Percentiles rank a stretch among this genome's conserved stretches.
phyloP scores from a whole-genome alignment of 1,140 invertebrate genomes.

The Bombus soroeensis region DNA sequence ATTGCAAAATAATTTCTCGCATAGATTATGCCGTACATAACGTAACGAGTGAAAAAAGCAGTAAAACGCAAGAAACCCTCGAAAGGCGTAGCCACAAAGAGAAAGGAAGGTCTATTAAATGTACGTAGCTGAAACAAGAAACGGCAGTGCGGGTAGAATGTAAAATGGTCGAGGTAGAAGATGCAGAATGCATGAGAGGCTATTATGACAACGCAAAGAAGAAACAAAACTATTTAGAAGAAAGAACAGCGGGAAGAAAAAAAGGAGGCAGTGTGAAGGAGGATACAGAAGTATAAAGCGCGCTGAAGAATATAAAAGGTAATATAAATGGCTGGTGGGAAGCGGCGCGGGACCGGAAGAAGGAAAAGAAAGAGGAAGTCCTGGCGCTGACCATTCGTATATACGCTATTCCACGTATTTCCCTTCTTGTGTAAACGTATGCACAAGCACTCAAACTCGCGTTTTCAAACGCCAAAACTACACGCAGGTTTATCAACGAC shows the following conservation, averaged over 20 bases:
- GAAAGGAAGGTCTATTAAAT: background rate
- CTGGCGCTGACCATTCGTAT: background rate
- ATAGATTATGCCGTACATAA: background rate
- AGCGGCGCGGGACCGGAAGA: background rate
- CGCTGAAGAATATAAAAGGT: background rate
- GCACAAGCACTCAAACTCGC: conserved; percentile 10
- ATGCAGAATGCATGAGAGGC: background rate
- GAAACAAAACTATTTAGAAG: background rate
- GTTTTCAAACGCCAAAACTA: background rate
- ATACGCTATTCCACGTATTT: conserved; percentile 56
- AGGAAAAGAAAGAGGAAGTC: background rate
- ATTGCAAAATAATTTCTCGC: background rate
- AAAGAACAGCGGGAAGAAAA: background rate
- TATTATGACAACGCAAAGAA: background rate
- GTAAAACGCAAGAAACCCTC: background rate
- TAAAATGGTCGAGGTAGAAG: background rate
- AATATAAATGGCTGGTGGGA: background rate
- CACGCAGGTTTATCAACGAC: conserved; percentile 17
- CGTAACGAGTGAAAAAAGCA: background rate
- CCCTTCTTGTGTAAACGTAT: conserved; percentile 62
- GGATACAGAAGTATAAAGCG: conserved; percentile 8
- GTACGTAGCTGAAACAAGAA: background rate
- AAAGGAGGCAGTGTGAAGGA: background rate
- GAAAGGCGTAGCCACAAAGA: background rate
- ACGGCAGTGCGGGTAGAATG: background rate